A percentile compares a stretch with the other conserved stretches of the same genome.
phyloP scores from a whole-genome alignment of 2,888 invertebrate genomes.

The Oasisia sp. region DNA sequence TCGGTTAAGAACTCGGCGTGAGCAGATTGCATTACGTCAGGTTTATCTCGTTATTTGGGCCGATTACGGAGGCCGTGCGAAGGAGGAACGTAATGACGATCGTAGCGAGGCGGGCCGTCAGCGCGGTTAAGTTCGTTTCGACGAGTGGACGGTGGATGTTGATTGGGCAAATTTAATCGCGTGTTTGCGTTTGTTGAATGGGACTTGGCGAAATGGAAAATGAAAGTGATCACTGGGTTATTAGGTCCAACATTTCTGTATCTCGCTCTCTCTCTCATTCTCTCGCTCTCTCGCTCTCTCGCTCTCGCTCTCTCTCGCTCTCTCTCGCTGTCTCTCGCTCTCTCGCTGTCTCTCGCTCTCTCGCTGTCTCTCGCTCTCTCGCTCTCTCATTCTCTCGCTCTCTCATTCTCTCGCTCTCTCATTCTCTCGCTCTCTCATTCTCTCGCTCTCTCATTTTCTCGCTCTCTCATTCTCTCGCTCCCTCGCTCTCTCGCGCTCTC shows the following conservation, averaged over 20 bases:
- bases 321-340: neutral
- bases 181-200: neutral
- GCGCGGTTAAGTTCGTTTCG: neutral
- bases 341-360: neutral
- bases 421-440: neutral
- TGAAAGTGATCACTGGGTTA: neutral
- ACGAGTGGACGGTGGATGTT: neutral
- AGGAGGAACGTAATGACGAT: neutral
- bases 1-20: neutral
- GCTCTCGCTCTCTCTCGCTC: neutral
- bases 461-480: constrained; percentile 22
- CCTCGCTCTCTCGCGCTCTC: constrained; percentile 25
- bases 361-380: no score
- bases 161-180: neutral
- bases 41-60: neutral
- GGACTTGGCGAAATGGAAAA: neutral
- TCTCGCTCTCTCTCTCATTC: neutral
- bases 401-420: neutral
- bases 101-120: neutral
- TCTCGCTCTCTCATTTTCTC: neutral
- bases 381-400: neutral
- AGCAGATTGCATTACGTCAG: neutral
- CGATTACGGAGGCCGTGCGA: neutral
- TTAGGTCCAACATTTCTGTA: neutral
- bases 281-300: neutral